phyloP scores from a whole-genome alignment of 2,797 vertebrate species.

The Streptopelia turtur region DNA sequence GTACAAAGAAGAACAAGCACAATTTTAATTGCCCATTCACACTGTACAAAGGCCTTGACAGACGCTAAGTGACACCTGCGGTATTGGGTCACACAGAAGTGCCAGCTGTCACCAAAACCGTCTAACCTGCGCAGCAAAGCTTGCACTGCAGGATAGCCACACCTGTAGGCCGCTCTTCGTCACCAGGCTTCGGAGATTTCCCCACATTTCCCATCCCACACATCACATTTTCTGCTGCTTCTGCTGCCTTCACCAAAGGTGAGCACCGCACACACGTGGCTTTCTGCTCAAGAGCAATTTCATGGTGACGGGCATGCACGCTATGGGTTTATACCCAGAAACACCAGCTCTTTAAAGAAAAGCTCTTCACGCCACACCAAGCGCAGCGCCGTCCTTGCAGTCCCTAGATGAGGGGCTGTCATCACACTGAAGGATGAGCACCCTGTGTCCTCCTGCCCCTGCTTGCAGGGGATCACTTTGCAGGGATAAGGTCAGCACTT shows the following conservation, averaged over 20 bases:
- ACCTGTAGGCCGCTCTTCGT: background rate
- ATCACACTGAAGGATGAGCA: background rate
- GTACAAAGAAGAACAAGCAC: background rate
- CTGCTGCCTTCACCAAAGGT: background rate
- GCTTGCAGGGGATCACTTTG: background rate
- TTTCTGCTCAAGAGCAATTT: background rate
- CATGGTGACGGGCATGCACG: rapidly evolving
- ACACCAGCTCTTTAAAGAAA: background rate
- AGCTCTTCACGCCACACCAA: background rate
- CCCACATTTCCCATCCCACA: background rate
- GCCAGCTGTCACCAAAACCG: background rate
- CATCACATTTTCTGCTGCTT: background rate
- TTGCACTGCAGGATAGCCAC: background rate
- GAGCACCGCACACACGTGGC: background rate
- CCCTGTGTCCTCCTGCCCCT: rapidly evolving
- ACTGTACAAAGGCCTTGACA: background rate
- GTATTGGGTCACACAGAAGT: background rate
- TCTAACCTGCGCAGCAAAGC: background rate
- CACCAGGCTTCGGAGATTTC: background rate
- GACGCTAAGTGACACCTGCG: background rate
- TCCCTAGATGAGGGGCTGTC: background rate
- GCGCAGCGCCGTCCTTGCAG: background rate
- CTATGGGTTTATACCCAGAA: background rate
- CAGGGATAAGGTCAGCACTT: background rate
- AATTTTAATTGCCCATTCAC: constrained; percentile 16